Evolutionary conservation across 1,140 invertebrate genomes (phyloP).

Genomic region (Drosophila kurseongensis): DNA sequence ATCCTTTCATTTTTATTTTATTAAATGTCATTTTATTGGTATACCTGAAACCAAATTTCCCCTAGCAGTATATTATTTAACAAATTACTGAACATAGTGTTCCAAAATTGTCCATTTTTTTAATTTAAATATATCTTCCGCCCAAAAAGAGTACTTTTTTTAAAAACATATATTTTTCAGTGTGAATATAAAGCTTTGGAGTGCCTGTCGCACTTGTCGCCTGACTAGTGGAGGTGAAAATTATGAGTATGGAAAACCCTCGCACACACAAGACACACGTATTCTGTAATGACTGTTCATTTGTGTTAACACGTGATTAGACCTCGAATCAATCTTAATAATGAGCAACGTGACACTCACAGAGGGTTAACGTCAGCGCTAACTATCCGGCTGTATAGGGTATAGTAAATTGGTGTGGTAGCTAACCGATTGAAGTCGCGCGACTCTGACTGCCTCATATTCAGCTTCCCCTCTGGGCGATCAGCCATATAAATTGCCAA

Average conservation of each 20-base stretch:
- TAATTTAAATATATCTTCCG: background rate
- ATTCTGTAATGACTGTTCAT: slow-evolving; percentile 74
- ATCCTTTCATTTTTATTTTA: no score
- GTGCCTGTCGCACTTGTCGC: slow-evolving; percentile 60
- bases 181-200: slow-evolving; percentile 21
- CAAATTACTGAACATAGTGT: no score
- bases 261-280: slow-evolving; percentile 15
- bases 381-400: background rate
- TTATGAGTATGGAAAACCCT: slow-evolving; percentile 10
- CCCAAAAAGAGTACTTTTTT: no score
- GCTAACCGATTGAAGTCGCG: slow-evolving; percentile 73
- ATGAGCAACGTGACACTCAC: slow-evolving; percentile 71
- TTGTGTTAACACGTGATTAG: slow-evolving; percentile 81
- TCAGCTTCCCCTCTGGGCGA: slow-evolving; percentile 3
- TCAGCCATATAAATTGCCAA: slow-evolving; percentile 65
- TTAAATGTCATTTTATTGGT: no score
- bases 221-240: slow-evolving; percentile 12
- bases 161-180: background rate
- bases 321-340: slow-evolving; percentile 74
- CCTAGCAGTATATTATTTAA: no score
- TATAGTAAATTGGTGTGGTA: slow-evolving; percentile 23
- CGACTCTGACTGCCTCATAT: slow-evolving; percentile 64
- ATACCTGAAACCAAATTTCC: no score
- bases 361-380: slow-evolving; percentile 11
- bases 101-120: no score